These are phyloP conservation scores for Centropyge bicolor DNA, from an alignment of 2,797 vertebrate species.

Conservation along the genomic window DNA sequence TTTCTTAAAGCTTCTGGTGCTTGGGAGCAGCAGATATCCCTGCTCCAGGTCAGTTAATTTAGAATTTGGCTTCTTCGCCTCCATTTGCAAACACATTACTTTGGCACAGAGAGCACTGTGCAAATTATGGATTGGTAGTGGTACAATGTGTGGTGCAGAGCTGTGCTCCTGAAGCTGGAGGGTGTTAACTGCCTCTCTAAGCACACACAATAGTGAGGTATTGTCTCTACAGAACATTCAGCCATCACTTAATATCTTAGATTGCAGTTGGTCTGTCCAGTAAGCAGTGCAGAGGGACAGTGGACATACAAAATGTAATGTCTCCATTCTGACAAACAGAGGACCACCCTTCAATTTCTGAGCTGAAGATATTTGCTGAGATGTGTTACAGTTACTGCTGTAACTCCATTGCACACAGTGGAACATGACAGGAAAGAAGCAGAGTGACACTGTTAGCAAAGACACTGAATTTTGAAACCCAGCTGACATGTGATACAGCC, in stretches of 20 bases:
- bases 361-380: not conserved
- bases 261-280: conserved; percentile 23
- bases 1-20: conserved; percentile 72
- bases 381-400: not conserved
- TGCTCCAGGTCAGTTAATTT: conserved; percentile 76
- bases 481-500: not conserved
- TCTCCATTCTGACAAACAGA: conserved; percentile 18
- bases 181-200: conserved; percentile 41
- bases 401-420: not conserved
- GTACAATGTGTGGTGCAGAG: conserved; percentile 59
- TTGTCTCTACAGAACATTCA: conserved; percentile 49
- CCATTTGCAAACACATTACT: conserved; percentile 66
- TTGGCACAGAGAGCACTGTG: conserved; percentile 59
- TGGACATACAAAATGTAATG: not conserved
- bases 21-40: conserved; percentile 66
- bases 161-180: conserved; percentile 30
- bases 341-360: not conserved
- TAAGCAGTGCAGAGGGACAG: conserved; percentile 13
- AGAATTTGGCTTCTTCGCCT: conserved; percentile 65
- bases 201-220: conserved; percentile 39
- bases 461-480: not conserved
- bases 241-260: conserved; percentile 30
- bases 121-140: conserved; percentile 56
- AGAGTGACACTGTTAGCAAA: not conserved
- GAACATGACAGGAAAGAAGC: not conserved